Conservation (phyloP, 2,888 invertebrate genomes). For the Drosophila borborema region DNA sequence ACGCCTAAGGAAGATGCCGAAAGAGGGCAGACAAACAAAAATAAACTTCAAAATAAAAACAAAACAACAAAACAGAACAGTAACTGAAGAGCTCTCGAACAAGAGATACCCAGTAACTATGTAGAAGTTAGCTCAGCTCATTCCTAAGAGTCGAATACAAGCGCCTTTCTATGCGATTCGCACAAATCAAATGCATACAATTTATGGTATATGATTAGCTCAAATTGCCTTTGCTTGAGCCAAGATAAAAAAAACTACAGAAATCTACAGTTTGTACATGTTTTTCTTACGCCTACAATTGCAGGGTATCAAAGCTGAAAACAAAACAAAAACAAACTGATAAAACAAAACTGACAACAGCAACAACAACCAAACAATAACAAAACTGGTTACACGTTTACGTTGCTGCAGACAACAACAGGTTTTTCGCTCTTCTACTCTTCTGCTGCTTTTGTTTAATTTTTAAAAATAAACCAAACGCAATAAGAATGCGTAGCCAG, state of each 20-base stretch:
- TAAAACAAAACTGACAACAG: slow-evolving; percentile 52
- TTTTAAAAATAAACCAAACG: slow-evolving; percentile 52
- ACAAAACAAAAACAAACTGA: slow-evolving; percentile 43
- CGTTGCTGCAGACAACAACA: slow-evolving; percentile 41
- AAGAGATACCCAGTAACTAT: slow-evolving; percentile 10
- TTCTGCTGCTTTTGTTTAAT: slow-evolving; percentile 11
- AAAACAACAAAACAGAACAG: slow-evolving; percentile 8
- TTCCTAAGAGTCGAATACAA: background rate
- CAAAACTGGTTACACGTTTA: slow-evolving; percentile 44
- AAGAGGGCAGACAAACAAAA: slow-evolving; percentile 22
- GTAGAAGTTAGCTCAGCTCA: accelerated
- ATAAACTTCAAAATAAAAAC: slow-evolving; percentile 12
- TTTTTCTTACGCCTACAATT: background rate
- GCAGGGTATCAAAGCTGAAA: slow-evolving; percentile 20
- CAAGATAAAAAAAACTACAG: background rate
- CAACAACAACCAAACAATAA: slow-evolving; percentile 21
- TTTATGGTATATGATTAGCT: background rate
- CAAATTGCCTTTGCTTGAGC: background rate
- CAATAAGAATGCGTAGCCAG: slow-evolving; percentile 19
- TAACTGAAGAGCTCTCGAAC: background rate
- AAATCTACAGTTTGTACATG: background rate
- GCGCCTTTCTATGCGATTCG: background rate
- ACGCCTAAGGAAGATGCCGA: slow-evolving; percentile 6
- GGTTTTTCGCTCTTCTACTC: slow-evolving; percentile 48
- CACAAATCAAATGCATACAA: background rate